These are phyloP conservation scores for Papilio elwesi DNA, from an alignment of 2,888 invertebrate genomes.

Conservation along the genomic window DNA sequence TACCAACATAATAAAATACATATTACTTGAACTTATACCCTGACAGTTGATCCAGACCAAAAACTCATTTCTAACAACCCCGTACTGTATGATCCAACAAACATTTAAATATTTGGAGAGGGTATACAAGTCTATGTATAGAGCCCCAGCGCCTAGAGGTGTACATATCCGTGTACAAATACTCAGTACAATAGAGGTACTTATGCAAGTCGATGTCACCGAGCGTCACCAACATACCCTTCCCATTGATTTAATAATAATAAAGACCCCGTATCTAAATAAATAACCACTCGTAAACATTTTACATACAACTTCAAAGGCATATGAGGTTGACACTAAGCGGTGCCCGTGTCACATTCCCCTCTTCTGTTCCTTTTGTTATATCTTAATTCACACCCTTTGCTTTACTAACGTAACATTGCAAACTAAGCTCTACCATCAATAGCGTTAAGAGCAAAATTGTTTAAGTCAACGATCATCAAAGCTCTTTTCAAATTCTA, in stretches of 20 bases:
- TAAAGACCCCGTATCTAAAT: constrained; percentile 55
- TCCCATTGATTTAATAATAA: constrained; percentile 41
- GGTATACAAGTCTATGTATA: constrained; percentile 14
- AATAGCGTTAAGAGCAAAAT: constrained; percentile 47
- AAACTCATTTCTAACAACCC: too few relatives aligned
- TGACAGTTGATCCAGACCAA: too few relatives aligned
- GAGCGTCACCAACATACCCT: constrained; percentile 49
- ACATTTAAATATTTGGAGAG: not conserved
- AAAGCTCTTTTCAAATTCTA: constrained; percentile 65
- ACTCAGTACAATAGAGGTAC: constrained; percentile 35
- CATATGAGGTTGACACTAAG: constrained; percentile 80
- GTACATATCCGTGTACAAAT: constrained; percentile 26
- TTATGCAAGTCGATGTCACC: constrained; percentile 45
- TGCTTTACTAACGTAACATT: constrained; percentile 50
- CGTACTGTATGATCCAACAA: too few relatives aligned
- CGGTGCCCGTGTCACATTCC: constrained; percentile 71
- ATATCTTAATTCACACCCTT: constrained; percentile 83
- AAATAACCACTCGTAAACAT: constrained; percentile 61
- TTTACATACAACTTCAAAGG: constrained; percentile 74
- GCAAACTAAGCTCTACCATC: constrained; percentile 48
- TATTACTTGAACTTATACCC: too few relatives aligned
- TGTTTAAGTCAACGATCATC: constrained; percentile 30
- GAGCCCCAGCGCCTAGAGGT: constrained; percentile 12
- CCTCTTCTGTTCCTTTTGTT: constrained; percentile 70
- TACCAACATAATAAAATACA: too few relatives aligned